Conservation (phyloP, 2,113 vertebrate species). For the Megatriorchis doriae region DNA sequence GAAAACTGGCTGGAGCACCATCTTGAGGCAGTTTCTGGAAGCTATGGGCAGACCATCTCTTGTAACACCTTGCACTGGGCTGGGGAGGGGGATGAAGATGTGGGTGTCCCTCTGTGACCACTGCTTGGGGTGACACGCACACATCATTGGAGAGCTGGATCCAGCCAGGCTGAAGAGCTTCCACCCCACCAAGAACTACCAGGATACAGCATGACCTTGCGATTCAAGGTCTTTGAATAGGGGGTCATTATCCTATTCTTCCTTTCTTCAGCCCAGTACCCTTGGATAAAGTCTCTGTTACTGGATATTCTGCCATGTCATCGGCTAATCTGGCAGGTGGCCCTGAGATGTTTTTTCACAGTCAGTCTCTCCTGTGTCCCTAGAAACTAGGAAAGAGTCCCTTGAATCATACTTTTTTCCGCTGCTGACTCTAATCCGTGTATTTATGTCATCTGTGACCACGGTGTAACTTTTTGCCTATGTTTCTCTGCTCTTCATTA, state of each 20-base stretch:
- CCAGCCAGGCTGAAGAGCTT: not conserved
- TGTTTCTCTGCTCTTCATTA: rapidly evolving
- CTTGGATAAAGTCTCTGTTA: too few relatives aligned
- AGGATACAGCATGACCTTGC: rapidly evolving
- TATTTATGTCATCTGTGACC: not conserved
- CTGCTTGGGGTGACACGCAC: rapidly evolving
- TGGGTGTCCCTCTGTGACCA: rapidly evolving
- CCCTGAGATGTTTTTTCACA: not conserved
- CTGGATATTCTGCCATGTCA: not conserved
- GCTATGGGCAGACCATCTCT: not conserved
- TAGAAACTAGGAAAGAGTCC: not conserved
- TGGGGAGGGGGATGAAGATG: not conserved
- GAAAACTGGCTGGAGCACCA: not conserved
- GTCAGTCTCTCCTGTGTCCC: not conserved
- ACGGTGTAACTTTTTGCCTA: rapidly evolving
- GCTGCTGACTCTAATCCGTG: not conserved
- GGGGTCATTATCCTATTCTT: rapidly evolving
- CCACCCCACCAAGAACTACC: rapidly evolving
- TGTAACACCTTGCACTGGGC: rapidly evolving
- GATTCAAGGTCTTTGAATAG: rapidly evolving
- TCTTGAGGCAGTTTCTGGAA: conserved; percentile 5
- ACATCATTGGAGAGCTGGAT: rapidly evolving
- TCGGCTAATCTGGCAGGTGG: rapidly evolving
- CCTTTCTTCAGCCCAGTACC: not conserved
- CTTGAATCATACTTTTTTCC: rapidly evolving